Conservation (phyloP, 2,113 vertebrate genomes). For the Ceyx cyanopectus region DNA sequence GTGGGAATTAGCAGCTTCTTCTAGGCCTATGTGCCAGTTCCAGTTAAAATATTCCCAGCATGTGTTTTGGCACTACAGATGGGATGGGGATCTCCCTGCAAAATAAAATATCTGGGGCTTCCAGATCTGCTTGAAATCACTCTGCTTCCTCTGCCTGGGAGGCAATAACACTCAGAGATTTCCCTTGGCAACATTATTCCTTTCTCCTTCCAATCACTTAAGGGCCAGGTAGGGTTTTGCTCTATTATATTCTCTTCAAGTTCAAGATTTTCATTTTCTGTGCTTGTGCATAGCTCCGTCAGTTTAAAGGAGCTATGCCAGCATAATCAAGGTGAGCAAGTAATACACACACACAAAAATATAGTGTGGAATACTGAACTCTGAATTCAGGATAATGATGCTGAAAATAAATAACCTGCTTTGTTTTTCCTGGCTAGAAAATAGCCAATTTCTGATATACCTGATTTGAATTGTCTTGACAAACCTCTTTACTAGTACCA, state of each 20-base stretch:
- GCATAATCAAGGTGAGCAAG: neutral
- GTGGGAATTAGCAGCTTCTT: slow-evolving; percentile 34
- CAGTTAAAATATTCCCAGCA: slow-evolving; percentile 24
- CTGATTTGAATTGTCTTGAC: neutral
- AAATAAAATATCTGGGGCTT: slow-evolving; percentile 16
- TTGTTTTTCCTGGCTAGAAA: neutral
- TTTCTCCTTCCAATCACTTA: neutral
- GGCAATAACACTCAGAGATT: neutral
- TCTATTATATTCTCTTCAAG: neutral
- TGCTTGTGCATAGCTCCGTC: neutral
- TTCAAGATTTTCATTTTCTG: neutral
- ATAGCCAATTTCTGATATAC: neutral
- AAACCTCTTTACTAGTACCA: neutral
- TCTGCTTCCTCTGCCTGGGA: neutral
- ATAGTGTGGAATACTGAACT: neutral
- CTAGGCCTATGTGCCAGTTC: neutral
- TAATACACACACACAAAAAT: neutral
- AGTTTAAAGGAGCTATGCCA: neutral
- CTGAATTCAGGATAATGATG: neutral
- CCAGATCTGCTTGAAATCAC: slow-evolving; percentile 6
- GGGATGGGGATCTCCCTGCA: slow-evolving; percentile 38
- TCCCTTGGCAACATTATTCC: neutral
- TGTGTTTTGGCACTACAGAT: slow-evolving; percentile 26
- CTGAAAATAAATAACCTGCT: slow-evolving; percentile 3
- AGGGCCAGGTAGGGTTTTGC: neutral